Percentiles rank a stretch among this genome's conserved stretches.
phyloP scores from a whole-genome alignment of 2,888 invertebrate genomes.

The Thereva nobilitata region DNA sequence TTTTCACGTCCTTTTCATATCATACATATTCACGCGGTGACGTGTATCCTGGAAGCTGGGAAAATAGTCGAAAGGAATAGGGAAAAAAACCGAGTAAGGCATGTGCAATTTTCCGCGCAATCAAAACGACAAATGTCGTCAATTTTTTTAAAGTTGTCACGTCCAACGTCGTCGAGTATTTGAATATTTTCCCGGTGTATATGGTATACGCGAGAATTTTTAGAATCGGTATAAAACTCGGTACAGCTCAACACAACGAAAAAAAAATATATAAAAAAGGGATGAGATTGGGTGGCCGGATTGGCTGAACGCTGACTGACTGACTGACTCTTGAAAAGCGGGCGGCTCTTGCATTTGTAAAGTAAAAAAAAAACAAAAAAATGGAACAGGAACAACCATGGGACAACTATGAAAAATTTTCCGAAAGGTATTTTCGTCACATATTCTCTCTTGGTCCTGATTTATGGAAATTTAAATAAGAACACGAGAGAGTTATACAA shows the following conservation, averaged over 20 bases:
- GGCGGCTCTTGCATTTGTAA: conserved; percentile 14
- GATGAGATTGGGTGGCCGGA: too few relatives aligned
- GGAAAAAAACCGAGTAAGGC: conserved; percentile 31
- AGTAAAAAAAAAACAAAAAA: too few relatives aligned
- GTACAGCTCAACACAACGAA: neutral
- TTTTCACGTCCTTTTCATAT: conserved; percentile 29
- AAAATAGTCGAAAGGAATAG: conserved; percentile 17
- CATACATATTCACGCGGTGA: conserved; percentile 32
- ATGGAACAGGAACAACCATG: neutral
- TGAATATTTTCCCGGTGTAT: conserved; percentile 28
- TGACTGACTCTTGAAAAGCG: too few relatives aligned
- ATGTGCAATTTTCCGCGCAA: conserved; percentile 46
- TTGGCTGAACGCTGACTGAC: too few relatives aligned
- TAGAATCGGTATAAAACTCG: conserved; percentile 4
- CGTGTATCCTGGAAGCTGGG: conserved; percentile 26
- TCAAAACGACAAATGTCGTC: conserved; percentile 48
- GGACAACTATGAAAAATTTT: conserved; percentile 30
- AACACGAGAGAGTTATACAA: conserved; percentile 43
- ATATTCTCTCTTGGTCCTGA: conserved; percentile 42
- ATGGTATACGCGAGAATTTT: conserved; percentile 16
- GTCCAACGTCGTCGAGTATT: conserved; percentile 44
- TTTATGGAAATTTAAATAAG: conserved; percentile 48
- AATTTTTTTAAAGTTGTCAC: conserved; percentile 48
- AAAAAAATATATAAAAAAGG: too few relatives aligned
- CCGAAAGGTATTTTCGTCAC: conserved; percentile 36